Percentiles rank a stretch among this genome's conserved stretches.
phyloP scores from a whole-genome alignment of 1,140 invertebrate species.

The Drosophila ohnishii region DNA sequence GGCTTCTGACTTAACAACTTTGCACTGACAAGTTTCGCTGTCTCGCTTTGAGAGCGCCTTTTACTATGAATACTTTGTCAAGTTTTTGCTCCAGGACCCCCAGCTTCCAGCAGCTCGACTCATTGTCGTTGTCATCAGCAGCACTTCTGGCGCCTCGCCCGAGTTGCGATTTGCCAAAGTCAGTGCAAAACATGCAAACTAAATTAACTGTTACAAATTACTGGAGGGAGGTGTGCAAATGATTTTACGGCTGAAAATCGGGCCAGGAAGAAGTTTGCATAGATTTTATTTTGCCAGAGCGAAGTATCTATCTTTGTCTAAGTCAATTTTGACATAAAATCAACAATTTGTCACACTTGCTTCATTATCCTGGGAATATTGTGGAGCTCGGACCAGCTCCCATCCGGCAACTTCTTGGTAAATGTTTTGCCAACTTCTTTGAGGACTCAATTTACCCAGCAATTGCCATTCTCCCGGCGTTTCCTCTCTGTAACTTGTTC shows the following conservation, averaged over 20 bases:
- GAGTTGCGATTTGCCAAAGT: slow-evolving; percentile 62
- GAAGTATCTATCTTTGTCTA: slow-evolving; percentile 29
- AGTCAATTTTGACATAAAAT: slow-evolving; percentile 43
- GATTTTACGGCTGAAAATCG: slow-evolving; percentile 30
- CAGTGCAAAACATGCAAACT: slow-evolving; percentile 60
- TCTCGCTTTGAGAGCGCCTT: slow-evolving; percentile 56
- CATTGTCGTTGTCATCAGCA: slow-evolving; percentile 62
- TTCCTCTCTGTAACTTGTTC: slow-evolving; percentile 9
- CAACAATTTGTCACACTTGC: slow-evolving; percentile 51
- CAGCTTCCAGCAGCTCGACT: slow-evolving; percentile 3
- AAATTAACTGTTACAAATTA: slow-evolving; percentile 69
- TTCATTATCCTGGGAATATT: slow-evolving; percentile 33
- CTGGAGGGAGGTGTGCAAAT: slow-evolving; percentile 11
- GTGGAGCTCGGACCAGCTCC: slow-evolving; percentile 1
- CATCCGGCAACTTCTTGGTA: slow-evolving; percentile 33
- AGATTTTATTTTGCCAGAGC: slow-evolving; percentile 15
- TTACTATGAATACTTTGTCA: slow-evolving; percentile 76
- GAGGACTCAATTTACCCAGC: slow-evolving; percentile 61
- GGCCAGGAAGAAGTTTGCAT: background rate
- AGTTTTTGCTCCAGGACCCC: slow-evolving; percentile 66
- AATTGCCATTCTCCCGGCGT: slow-evolving; percentile 50
- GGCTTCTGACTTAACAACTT: slow-evolving; percentile 78
- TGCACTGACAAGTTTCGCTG: slow-evolving; percentile 74
- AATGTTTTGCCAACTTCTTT: slow-evolving; percentile 59
- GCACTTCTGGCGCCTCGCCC: slow-evolving; percentile 33